Evolutionary conservation across 92 coral and sea anemone genomes (phyloP).

Genomic region (Epizoanthus stellaris): DNA sequence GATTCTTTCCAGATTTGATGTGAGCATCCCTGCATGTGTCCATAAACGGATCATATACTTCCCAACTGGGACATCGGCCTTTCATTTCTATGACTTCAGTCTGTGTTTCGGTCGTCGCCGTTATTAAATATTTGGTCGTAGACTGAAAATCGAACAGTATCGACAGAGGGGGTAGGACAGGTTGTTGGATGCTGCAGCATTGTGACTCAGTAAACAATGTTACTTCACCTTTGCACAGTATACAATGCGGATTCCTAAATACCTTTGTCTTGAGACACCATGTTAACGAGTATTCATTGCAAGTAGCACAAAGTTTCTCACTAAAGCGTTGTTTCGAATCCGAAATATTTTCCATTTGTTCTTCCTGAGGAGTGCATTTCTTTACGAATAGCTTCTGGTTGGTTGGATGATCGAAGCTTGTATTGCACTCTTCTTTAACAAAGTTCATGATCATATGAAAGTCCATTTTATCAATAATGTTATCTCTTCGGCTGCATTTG

Average conservation of each 20-base stretch:
- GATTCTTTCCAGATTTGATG: background rate
- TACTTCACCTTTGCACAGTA: conserved; percentile 27
- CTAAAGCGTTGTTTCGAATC: background rate
- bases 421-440: conserved; percentile 26
- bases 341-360: background rate
- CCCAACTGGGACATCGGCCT: conserved; percentile 1
- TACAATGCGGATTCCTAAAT: conserved; percentile 41
- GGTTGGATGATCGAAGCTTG: conserved; percentile 1
- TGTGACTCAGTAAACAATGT: background rate
- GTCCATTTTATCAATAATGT: background rate
- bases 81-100: background rate
- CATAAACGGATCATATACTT: conserved; percentile 23
- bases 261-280: conserved; percentile 19
- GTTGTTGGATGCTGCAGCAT: background rate
- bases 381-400: conserved; percentile 6
- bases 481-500: background rate
- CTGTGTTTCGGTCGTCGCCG: background rate
- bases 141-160: conserved; percentile 34
- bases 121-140: conserved; percentile 27
- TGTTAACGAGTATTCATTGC: conserved; percentile 13
- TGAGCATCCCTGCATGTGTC: background rate
- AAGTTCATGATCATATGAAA: background rate
- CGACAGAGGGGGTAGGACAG: conserved; percentile 11
- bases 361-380: conserved; percentile 26
- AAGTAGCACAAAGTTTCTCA: conserved; percentile 1